Percentiles rank a stretch among this genome's conserved stretches.
Conservation (phyloP, 2,113 vertebrate species). For the Rhinolophus sinicus region DNA sequence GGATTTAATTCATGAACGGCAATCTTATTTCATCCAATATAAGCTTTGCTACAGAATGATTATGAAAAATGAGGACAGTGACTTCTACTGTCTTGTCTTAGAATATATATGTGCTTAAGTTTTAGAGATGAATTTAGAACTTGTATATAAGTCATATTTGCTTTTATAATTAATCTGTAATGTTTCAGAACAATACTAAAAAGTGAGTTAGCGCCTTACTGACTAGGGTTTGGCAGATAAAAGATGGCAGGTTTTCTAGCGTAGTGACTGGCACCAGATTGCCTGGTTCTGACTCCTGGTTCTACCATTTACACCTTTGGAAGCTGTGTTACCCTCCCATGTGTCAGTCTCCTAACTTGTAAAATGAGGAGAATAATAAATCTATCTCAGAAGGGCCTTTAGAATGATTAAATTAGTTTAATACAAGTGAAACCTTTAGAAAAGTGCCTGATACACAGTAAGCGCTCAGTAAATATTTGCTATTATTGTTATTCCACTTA, state of each 20-base stretch:
- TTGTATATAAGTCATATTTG: slow-evolving; percentile 21
- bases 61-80: background rate
- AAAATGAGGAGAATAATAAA: background rate
- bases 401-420: background rate
- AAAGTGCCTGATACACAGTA: slow-evolving; percentile 44
- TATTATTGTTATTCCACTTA: background rate
- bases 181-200: background rate
- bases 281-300: background rate
- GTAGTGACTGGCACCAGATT: background rate
- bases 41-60: background rate
- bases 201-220: background rate
- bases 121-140: background rate
- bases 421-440: slow-evolving; percentile 21
- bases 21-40: background rate
- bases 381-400: background rate
- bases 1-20: background rate
- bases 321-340: background rate
- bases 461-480: slow-evolving; percentile 20
- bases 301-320: background rate
- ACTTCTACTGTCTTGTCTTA: background rate
- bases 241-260: background rate
- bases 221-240: background rate
- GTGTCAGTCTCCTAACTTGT: background rate
- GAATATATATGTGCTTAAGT: background rate
- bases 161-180: background rate